phyloP scores from a whole-genome alignment of 2,797 vertebrate species.

The Jordanella pulchra region DNA sequence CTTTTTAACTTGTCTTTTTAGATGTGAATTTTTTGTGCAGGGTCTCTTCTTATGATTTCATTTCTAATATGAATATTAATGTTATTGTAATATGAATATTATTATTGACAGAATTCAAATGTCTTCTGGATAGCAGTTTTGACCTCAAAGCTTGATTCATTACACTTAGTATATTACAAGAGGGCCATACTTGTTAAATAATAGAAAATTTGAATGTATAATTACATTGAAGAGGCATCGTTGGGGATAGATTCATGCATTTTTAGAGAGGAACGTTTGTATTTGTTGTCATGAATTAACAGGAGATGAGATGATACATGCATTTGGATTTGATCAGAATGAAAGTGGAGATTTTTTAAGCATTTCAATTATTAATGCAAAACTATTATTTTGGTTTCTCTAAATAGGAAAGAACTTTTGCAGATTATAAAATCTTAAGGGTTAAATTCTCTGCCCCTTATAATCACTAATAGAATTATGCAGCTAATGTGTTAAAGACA shows the following conservation, averaged over 20 bases:
- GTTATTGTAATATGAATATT: constrained; percentile 29
- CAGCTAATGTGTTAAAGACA: background rate
- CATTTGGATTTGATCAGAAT: background rate
- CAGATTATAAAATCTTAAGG: background rate
- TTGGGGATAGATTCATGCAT: background rate
- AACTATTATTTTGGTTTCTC: background rate
- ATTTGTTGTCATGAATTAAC: background rate
- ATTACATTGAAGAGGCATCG: background rate
- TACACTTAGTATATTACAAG: constrained; percentile 17
- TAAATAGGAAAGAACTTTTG: background rate
- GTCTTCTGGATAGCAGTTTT: constrained; percentile 15
- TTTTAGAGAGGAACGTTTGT: background rate
- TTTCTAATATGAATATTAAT: constrained; percentile 12
- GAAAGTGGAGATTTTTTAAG: background rate
- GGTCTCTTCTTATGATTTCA: background rate
- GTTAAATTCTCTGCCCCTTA: background rate
- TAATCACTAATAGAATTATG: background rate
- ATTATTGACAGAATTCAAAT: constrained; percentile 11
- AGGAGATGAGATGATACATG: background rate
- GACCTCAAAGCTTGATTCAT: constrained; percentile 40
- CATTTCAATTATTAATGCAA: background rate
- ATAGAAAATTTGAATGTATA: background rate
- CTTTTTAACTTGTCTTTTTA: constrained; percentile 5
- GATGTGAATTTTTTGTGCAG: background rate
- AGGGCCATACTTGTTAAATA: constrained; percentile 13